Base-by-base conservation (phyloP, 1,140 invertebrate genomes). In the Drosophila micromelanica region DNA sequence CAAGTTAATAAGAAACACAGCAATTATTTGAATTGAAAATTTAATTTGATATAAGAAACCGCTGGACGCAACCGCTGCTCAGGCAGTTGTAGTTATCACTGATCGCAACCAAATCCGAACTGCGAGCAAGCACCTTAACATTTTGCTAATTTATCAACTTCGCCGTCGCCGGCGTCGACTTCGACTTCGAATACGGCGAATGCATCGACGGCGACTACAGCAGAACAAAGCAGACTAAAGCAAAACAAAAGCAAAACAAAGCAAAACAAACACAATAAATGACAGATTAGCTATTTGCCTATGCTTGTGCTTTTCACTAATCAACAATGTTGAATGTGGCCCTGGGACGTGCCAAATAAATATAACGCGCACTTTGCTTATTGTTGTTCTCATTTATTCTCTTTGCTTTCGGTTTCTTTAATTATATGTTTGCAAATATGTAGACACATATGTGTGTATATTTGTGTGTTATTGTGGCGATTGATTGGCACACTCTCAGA, bases 21-120 rank as follows among this genome's bases (percentile, higher is more conserved):
- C 20, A 20, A 20, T 9, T 12, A 4, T 45, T 45, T 46, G 13
- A 40, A 2, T 9, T 38, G 1, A 17, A 27, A 23, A 9, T 8
- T 12, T 20, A 32, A 40, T 55, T 62, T 32, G 5, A 46, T 56
- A 59, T 69, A 45, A 74, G 48, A 9, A 52, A 40, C 37, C 55
- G 45, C 59, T 46, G 48, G 45, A 27, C 46, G 55, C 79, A 65
- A 72, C 85, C 54, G 80, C 15, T 73, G 45, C 43, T 63, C 64
- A 61, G 56, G 61, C 56, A 69, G 65, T 67, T 85, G 55, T 77
- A 67, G 67, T 89, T 89, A 90, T 89, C 86, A 89, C 85, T 89
- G 76, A 79, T 60, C 43, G 55, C 32, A 40, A 40, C 72, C 43
- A 60, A 74, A 15, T 11, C 48, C 3, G 23, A 46, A 52, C 15